Conservation (phyloP, 2,888 invertebrate genomes). For the Polydrusus cervinus region DNA sequence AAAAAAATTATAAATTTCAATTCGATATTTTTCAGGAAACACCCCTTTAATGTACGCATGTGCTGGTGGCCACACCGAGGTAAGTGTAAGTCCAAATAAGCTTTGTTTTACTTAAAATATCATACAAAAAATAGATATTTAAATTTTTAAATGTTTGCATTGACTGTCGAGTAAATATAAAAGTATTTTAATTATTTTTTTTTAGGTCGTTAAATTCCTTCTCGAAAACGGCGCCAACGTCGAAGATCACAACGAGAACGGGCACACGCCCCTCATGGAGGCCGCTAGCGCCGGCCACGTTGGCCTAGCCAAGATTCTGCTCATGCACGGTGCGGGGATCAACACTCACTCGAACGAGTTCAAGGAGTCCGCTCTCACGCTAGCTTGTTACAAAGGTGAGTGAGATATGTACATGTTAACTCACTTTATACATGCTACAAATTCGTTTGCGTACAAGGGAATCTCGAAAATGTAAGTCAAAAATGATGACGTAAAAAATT, state of each 20-base stretch:
- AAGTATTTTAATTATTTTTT: neutral
- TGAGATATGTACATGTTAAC: too few relatives aligned
- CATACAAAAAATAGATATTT: too few relatives aligned
- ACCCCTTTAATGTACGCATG: constrained; percentile 98
- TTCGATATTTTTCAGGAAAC: constrained; percentile 77
- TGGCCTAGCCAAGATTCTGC: constrained; percentile 91
- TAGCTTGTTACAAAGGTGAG: constrained; percentile 86
- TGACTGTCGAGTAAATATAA: too few relatives aligned
- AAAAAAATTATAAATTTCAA: neutral
- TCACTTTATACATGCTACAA: too few relatives aligned
- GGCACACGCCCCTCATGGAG: constrained; percentile 99
- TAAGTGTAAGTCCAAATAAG: constrained; percentile 17
- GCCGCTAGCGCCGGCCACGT: constrained; percentile 97
- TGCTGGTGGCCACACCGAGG: constrained; percentile 88
- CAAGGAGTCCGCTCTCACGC: constrained; percentile 95
- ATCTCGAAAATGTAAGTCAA: too few relatives aligned
- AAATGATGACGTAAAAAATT: too few relatives aligned
- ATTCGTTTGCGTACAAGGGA: too few relatives aligned
- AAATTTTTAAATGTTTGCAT: too few relatives aligned
- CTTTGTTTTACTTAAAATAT: neutral
- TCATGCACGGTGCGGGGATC: constrained; percentile 96
- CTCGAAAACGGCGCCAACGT: constrained; percentile 94
- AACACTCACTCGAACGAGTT: constrained; percentile 99
- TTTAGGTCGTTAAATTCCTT: constrained; percentile 73
- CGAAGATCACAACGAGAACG: constrained; percentile 99